A percentile compares a stretch with the other conserved stretches of the same genome.
Conservation (phyloP, 1,140 invertebrate species). For the Colletes latitarsis region DNA sequence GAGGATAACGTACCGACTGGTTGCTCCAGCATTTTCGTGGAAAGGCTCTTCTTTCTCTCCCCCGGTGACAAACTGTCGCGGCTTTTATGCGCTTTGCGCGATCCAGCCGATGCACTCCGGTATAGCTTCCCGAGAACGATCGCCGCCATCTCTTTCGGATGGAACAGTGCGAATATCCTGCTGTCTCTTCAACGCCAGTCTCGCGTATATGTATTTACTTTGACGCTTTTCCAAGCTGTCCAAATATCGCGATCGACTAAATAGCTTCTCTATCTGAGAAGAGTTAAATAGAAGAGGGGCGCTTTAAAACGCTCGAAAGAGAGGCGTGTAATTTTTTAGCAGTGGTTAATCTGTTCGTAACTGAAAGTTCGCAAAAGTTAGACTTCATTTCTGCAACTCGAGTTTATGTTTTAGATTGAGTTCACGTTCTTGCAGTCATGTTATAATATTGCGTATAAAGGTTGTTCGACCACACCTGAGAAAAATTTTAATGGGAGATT, state of each 20-base stretch:
- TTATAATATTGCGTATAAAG: no score
- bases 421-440: no score
- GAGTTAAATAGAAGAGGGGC: no score
- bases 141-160: conserved; percentile 32
- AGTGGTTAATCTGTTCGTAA: no score
- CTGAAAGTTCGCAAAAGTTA: no score
- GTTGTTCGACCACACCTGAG: no score
- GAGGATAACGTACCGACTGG: conserved; percentile 65
- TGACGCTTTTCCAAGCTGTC: background rate
- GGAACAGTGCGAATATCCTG: conserved; percentile 15
- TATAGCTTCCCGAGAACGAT: conserved; percentile 53
- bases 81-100: conserved; percentile 56
- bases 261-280: no score
- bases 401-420: no score
- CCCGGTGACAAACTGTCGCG: conserved; percentile 56
- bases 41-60: conserved; percentile 31
- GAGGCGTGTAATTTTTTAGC: no score
- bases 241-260: background rate
- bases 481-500: no score
- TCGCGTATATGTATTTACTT: conserved; percentile 14
- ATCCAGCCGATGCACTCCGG: conserved; percentile 38
- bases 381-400: no score
- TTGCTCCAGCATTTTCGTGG: conserved; percentile 50
- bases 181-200: conserved; percentile 9
- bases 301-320: no score